Evolutionary conservation across 2,113 vertebrate genomes (phyloP).

Genomic region (Larimichthys polyactis): DNA sequence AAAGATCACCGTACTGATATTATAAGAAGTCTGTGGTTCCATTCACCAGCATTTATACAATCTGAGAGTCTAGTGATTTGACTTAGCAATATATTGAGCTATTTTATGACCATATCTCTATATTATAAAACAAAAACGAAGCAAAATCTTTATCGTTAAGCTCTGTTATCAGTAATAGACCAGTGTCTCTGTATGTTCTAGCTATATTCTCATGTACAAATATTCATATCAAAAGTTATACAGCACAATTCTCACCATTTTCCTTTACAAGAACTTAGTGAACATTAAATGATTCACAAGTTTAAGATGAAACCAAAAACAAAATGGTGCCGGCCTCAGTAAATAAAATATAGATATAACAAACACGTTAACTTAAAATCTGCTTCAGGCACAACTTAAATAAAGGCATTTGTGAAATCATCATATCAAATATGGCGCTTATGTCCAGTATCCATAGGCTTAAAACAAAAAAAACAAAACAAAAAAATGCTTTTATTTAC

Average conservation of each 20-base stretch:
- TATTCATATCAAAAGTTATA: constrained; percentile 88
- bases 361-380: constrained; percentile 76
- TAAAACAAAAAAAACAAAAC: constrained; percentile 72
- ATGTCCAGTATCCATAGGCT: constrained; percentile 80
- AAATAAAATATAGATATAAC: constrained; percentile 76
- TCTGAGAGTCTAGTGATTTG: constrained; percentile 75
- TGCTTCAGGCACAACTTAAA: constrained; percentile 85
- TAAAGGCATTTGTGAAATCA: constrained; percentile 86
- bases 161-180: constrained; percentile 80
- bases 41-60: constrained; percentile 78
- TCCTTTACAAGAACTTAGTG: constrained; percentile 85
- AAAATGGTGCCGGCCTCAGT: constrained; percentile 76
- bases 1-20: constrained; percentile 58
- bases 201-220: constrained; percentile 86
- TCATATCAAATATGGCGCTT: constrained; percentile 84
- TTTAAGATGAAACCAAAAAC: constrained; percentile 72
- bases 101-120: constrained; percentile 75
- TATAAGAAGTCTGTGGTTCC: constrained; percentile 72
- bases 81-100: constrained; percentile 75
- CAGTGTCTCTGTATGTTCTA: constrained; percentile 82
- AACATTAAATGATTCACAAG: constrained; percentile 84
- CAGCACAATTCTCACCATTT: constrained; percentile 87
- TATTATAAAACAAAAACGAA: constrained; percentile 71
- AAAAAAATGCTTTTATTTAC: constrained; percentile 93
- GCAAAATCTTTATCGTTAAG: constrained; percentile 64